phyloP scores from a whole-genome alignment of 2,113 vertebrate genomes.

The Rhea americana region DNA sequence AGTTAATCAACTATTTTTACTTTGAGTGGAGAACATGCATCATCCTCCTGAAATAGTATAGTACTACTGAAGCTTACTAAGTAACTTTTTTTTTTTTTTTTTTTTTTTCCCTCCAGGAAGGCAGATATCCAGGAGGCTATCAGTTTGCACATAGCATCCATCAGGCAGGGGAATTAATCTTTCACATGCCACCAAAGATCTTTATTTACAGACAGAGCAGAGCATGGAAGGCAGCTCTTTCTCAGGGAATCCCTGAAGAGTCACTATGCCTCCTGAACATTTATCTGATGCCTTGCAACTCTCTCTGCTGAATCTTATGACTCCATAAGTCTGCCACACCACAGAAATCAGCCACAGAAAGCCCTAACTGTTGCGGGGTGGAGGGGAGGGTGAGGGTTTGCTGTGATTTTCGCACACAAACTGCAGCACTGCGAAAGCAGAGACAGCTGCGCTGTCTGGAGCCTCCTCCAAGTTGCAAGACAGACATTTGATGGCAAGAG shows the following conservation, averaged over 20 bases:
- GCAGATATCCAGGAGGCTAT: neutral
- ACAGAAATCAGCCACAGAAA: neutral
- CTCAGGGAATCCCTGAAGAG: neutral
- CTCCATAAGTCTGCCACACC: neutral
- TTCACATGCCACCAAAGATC: neutral
- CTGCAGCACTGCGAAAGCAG: neutral
- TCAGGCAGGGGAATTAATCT: neutral
- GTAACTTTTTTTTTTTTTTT: neutral
- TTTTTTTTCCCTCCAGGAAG: neutral
- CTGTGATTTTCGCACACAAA: neutral
- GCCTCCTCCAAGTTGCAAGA: neutral
- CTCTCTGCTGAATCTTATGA: neutral
- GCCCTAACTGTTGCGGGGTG: neutral
- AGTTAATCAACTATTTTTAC: neutral
- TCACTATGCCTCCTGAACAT: neutral
- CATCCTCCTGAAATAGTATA: neutral
- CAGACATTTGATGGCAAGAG: neutral
- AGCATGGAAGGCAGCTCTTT: neutral
- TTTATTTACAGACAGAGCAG: neutral
- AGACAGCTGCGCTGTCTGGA: neutral
- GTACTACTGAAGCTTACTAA: neutral
- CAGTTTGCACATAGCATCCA: neutral
- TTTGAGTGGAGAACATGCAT: neutral
- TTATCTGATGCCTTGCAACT: neutral
- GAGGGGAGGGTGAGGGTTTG: rapidly evolving